Conservation (phyloP, 2,888 invertebrate species). For the Panzeria rudis region DNA sequence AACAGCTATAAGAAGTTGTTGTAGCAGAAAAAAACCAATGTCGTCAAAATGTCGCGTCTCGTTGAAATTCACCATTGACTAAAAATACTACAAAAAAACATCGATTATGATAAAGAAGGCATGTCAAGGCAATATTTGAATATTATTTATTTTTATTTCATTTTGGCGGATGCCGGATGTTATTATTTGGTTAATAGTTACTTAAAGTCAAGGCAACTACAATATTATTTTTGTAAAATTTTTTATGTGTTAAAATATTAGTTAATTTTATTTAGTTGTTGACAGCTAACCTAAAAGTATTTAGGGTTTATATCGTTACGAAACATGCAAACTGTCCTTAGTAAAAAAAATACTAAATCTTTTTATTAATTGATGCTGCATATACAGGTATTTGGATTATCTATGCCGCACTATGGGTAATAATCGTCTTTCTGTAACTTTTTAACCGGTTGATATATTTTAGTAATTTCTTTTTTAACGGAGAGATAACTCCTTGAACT, state of each 20-base stretch:
- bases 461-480: too few relatives aligned
- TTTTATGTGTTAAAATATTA: neutral
- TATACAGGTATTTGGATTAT: too few relatives aligned
- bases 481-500: too few relatives aligned
- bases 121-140: slow-evolving; percentile 24
- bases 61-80: slow-evolving; percentile 50
- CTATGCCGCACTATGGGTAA: too few relatives aligned
- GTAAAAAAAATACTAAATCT: too few relatives aligned
- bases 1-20: slow-evolving; percentile 9
- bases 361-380: too few relatives aligned
- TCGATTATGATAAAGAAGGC: slow-evolving; percentile 41
- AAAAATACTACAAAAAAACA: slow-evolving; percentile 50
- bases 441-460: too few relatives aligned
- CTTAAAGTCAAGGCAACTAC: neutral
- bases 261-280: neutral
- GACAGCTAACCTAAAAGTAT: neutral
- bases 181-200: neutral
- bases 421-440: too few relatives aligned
- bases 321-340: too few relatives aligned
- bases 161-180: neutral
- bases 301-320: neutral
- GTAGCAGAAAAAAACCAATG: slow-evolving; percentile 38
- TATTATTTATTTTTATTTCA: neutral
- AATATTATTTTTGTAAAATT: neutral
- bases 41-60: slow-evolving; percentile 70